Base-by-base conservation (phyloP, 2,888 invertebrate genomes). In the Conistra vaccinii region DNA sequence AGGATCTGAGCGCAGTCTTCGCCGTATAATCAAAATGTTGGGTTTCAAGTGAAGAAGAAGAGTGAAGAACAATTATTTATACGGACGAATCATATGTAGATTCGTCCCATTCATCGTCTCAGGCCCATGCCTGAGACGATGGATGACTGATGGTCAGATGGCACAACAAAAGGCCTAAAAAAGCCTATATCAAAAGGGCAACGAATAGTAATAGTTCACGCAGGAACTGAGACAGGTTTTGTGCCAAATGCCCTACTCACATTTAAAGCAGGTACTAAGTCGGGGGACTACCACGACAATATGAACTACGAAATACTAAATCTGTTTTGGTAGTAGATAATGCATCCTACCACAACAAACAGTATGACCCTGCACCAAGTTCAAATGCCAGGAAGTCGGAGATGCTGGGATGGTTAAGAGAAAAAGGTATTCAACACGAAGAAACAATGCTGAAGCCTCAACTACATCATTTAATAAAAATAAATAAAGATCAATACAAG, bases 221-320 rank as follows among this genome's bases (percentile, higher is more conserved):
- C 65, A 32, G 65, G 70, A 26, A 65, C 70, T 26, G 42, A 61
- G 14, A 29, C 61, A 7, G 55, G 55, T 26, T 71, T 71, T 63
- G 70, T 63, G n/a, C 55, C 55, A n/a, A 71, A 85, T 74, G 83
- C 84, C 0, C 70, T 86, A 14, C 62, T 88, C 0, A 72, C 45
- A 3, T 89, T 86, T 73, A 84, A 86, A 83, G 80, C 85, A 0
- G 88, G 83, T 20, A 79, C 12, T 53, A 88, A 85, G 78, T 67
- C 78, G 17, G 88, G 88, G 5, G 90, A 91, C 69, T 89, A 89
- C 42, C 88, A 90, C 62, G 87, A 88, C 42, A 85, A 89, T 58
- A 90, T 90, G 88, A 91, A 89, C 78, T 73, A 9, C 32, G 57
- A 62, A n/a, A 71, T 23, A 68, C 71, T 4, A 72, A 76, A 65